Base-by-base conservation (phyloP, 2,797 vertebrate genomes). In the Pipistrellus pipistrellus region DNA sequence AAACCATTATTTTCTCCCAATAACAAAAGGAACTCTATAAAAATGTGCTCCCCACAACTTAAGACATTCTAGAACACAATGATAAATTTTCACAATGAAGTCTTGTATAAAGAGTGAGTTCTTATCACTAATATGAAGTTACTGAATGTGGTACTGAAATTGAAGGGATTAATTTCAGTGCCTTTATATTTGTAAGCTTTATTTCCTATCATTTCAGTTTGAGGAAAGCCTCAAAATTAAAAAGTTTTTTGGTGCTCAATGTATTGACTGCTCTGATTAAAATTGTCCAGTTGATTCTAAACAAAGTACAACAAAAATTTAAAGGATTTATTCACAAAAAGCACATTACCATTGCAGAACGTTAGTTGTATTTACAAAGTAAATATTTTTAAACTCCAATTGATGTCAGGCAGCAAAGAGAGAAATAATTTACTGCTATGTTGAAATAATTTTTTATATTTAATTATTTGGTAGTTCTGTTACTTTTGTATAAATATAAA, bases 401-500 rank as follows among this genome's bases (percentile, higher is more conserved):
- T 69, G 38, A 41, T 66, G 53, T 64, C 46, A 87, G 48, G 30
- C 18, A 62, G 35, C 72, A 95, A 81, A 53, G 78, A 76, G 20
- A 72, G 11, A 73, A 68, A 80, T 11, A 41, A 41, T 41, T 41
- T 41, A 41, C 6, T 41, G 38, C 38, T 41, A 41, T 41, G 38
- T 41, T 41, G 38, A 41, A 41, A 41, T 41, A 14, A 14, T 44
- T 53, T 68, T 92, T 85, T 62, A 25, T 44, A 38, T 88, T 66
- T 6, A 88, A 21, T 77, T 95, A 71, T 77, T 91, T 53, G 80
- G 55, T 57, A 72, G 15, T 80, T 46, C 18, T 68, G 41, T 80
- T 85, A 73, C 66, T 91, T 85, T 85, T 62, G 6, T 38, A 12
- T 69, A 94, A 88, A 85, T 68, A 82, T 75, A 14, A 80, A 87